Conservation (phyloP, 2,797 vertebrate species). For the Semaprochilodus insignis region DNA sequence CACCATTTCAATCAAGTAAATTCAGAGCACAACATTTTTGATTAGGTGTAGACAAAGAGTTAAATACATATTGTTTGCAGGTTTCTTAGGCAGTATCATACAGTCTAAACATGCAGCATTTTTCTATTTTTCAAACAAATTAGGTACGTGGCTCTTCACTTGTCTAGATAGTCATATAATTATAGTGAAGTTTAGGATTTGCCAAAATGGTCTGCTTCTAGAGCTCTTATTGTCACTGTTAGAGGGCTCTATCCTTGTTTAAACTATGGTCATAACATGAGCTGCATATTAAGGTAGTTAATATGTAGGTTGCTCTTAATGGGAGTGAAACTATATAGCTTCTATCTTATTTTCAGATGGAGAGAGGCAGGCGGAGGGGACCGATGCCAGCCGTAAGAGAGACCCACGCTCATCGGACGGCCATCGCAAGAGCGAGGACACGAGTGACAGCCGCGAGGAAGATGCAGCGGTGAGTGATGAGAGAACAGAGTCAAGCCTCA, state of each 20-base stretch:
- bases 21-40: too few species aligned
- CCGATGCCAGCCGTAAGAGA: conserved; percentile 78
- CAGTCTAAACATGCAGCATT: too few species aligned
- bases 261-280: not conserved
- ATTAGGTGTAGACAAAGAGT: too few species aligned
- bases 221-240: not conserved
- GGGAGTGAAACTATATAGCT: conserved; percentile 46
- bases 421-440: conserved; percentile 82
- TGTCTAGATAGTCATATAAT: too few species aligned
- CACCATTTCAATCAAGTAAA: too few species aligned
- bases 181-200: too few species aligned
- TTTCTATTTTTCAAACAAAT: too few species aligned
- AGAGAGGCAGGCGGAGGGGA: conserved; percentile 86
- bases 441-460: conserved; percentile 91
- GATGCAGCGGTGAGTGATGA: conserved; percentile 80
- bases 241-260: not conserved
- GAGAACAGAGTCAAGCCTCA: not conserved
- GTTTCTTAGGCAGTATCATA: too few species aligned
- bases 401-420: conserved; percentile 68
- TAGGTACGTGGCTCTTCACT: too few species aligned
- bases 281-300: not conserved
- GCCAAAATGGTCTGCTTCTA: not conserved
- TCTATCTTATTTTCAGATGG: conserved; percentile 79
- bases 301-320: not conserved
- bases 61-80: too few species aligned